These are phyloP conservation scores for Helicoverpa zea DNA, from an alignment of 1,140 invertebrate genomes.

Conservation along the genomic window DNA sequence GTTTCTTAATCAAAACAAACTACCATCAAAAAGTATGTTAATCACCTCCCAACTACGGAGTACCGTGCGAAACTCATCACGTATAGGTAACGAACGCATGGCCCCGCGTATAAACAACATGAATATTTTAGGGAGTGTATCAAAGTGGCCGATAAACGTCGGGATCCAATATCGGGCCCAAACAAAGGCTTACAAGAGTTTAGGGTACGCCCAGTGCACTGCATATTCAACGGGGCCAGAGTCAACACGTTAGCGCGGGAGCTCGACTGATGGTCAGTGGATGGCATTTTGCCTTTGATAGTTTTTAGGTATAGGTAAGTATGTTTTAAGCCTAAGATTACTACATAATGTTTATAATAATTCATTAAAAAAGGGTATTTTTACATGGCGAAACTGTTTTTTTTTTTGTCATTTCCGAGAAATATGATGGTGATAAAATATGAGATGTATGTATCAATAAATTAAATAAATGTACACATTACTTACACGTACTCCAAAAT, in stretches of 20 bases:
- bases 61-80: constrained; percentile 31
- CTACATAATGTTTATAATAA: too few relatives aligned
- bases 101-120: constrained; percentile 57
- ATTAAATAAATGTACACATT: too few relatives aligned
- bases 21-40: neutral
- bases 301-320: too few relatives aligned
- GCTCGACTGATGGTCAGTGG: constrained; percentile 44
- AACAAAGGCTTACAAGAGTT: constrained; percentile 86
- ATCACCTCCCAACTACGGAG: constrained; percentile 10
- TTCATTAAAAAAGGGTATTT: too few relatives aligned
- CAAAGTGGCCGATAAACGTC: constrained; percentile 75
- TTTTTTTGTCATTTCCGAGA: too few relatives aligned
- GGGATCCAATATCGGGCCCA: constrained; percentile 80
- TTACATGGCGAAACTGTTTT: too few relatives aligned
- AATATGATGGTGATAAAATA: too few relatives aligned
- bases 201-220: constrained; percentile 76
- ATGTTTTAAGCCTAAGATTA: too few relatives aligned
- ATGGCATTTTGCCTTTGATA: too few relatives aligned
- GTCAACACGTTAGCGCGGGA: constrained; percentile 68
- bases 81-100: constrained; percentile 38
- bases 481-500: too few relatives aligned
- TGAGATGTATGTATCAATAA: too few relatives aligned
- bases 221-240: constrained; percentile 82
- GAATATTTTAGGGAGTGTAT: constrained; percentile 71
- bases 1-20: too few relatives aligned